These are phyloP conservation scores for Natrix natrix DNA, from an alignment of 2,797 vertebrate species.

Conservation along the genomic window DNA sequence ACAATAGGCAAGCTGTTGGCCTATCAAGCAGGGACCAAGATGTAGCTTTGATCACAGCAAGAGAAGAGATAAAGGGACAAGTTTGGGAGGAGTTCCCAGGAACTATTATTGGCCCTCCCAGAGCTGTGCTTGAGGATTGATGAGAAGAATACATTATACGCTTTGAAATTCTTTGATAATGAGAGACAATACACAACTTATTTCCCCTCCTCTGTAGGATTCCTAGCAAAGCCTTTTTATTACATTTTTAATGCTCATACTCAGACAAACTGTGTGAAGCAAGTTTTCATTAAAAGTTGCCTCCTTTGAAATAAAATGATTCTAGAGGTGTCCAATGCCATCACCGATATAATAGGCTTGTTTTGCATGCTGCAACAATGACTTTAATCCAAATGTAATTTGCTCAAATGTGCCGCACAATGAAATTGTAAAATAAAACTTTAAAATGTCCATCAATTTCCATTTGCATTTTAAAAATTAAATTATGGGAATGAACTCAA, in stretches of 20 bases:
- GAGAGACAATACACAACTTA: neutral
- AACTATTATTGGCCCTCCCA: neutral
- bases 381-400: conserved; percentile 47
- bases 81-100: neutral
- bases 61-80: neutral
- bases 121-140: neutral
- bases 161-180: neutral
- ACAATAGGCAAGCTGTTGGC: neutral
- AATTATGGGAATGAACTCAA: conserved; percentile 56
- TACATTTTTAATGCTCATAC: neutral
- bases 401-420: conserved; percentile 53
- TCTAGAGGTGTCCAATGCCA: conserved; percentile 44
- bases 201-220: neutral
- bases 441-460: conserved; percentile 58
- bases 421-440: conserved; percentile 51
- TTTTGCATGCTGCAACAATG: conserved; percentile 44
- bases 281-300: conserved; percentile 43
- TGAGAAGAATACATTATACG: neutral
- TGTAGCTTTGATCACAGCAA: neutral
- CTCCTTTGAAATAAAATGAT: conserved; percentile 44
- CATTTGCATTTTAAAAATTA: conserved; percentile 60
- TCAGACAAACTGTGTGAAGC: neutral
- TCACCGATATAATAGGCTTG: conserved; percentile 40
- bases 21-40: neutral
- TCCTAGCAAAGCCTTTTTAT: neutral